Evolutionary conservation across 2,888 invertebrate species (phyloP), one percentile per base, ranked within the genome.

Genomic region (Falcaria lacertinaria): DNA sequence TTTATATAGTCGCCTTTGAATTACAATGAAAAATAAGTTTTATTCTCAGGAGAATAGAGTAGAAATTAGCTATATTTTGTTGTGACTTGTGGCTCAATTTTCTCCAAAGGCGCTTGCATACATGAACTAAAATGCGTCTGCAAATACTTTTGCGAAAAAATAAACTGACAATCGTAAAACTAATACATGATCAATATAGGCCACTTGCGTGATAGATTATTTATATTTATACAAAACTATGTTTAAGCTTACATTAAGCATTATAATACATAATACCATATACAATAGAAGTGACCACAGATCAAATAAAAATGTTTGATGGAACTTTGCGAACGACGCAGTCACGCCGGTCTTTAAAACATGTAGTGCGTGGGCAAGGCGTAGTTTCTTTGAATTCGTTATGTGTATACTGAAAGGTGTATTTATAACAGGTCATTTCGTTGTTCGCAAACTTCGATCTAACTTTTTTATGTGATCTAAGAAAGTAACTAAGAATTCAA

Each of bases 171-270:
- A 47, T 48, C 50, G 35, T 39, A 43, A 42, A 50, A 40, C 2
- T 13, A 33, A 40, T 59, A 61, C 51, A 53, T 56, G 58, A 61
- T 63, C n/a, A n/a, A n/a, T 56, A 60, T 66, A 78, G 69, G 68
- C 72, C 70, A 72, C 72, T 55, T 64, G 51, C 55, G 69, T 73
- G 67, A 70, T 66, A 62, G n/a, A n/a, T n/a, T n/a, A n/a, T n/a
- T 63, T 50, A 49, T 55, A 45, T 57, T 45, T 47, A 33, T 51
- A 60, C 41, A 47, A 28, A 50, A 46, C 50, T 53, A 63, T 57
- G 54, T 40, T 52, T 54, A 65, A 56, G 57, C 61, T 65, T 62
- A 62, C 35, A 25, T 59, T 64, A 65, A 50, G 55, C 62, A 60
- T 60, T 64, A 72, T 61, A n/a, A 34, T 35, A 35, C 35, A 64